Evolutionary conservation across 2,113 vertebrate genomes (phyloP).

Genomic region (Otus sunia): DNA sequence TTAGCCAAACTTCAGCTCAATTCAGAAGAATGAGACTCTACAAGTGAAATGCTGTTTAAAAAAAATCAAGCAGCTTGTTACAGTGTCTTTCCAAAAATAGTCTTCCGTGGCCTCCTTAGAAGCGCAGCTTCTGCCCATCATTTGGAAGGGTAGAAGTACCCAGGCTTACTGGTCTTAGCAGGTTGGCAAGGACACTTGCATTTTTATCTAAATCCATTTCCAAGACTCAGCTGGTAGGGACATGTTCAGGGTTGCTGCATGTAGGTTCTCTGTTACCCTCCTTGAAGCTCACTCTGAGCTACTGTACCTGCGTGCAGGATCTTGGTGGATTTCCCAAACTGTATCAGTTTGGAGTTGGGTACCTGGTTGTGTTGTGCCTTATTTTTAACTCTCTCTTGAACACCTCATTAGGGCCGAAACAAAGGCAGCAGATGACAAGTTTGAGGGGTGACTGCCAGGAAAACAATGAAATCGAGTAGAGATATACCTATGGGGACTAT

Average conservation of each 20-base stretch:
- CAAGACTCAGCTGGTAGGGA: background rate
- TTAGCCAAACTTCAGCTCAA: background rate
- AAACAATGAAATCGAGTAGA: background rate
- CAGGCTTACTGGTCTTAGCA: background rate
- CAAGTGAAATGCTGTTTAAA: background rate
- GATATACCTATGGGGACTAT: background rate
- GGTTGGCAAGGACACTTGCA: background rate
- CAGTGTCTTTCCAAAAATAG: background rate
- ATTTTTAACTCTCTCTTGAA: background rate
- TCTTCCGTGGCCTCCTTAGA: background rate
- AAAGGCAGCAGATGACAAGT: background rate
- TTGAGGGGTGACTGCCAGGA: background rate
- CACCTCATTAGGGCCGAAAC: background rate
- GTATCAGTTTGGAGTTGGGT: background rate
- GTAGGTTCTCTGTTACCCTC: background rate
- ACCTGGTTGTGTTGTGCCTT: background rate
- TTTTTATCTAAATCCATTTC: background rate
- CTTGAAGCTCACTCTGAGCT: background rate
- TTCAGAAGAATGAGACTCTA: background rate
- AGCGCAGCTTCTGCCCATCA: background rate
- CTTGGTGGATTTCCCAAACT: background rate
- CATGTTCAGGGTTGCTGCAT: rapidly evolving
- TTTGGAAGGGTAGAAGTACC: background rate
- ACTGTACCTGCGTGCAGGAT: background rate
- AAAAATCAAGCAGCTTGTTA: background rate